Base-by-base conservation (phyloP, 2,888 invertebrate species). In the Polydrusus tereticollis region DNA sequence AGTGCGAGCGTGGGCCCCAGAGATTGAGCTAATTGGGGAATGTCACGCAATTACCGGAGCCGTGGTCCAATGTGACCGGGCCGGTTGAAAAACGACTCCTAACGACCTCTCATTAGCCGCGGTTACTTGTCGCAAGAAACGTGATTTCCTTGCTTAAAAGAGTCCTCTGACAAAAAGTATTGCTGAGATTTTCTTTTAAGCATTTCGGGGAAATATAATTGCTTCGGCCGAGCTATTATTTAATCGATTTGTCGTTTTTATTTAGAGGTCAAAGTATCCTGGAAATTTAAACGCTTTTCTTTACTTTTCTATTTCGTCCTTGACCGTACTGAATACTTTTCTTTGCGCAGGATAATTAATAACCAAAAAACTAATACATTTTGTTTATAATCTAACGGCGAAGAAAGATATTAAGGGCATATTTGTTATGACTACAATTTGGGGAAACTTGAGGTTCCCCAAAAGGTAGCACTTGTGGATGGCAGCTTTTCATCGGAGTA, bases 21-120 rank as follows among this genome's bases (percentile, higher is more conserved):
- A 80, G 81, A 82, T 83, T 83, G 81, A 74, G 79, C 80, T 83
- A 82, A 83, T 83, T 82, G 82, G 80, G 74, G 78, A 80, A 81
- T 77, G 80, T 79, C 80, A 80, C 79, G 81, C 80, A 82, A 82
- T 83, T 83, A 80, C 80, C 72, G 77, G 72, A 73, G 72, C 55
- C 65, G 64, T 59, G 63, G 65, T 67, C 71, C 63, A 60, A 52
- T 69, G 69, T 43, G 55, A 69, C 69, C 62, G 59, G 63, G 59
- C 66, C 64, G 69, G 47, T 66, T 73, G 73, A 73, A 73, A 73
- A 73, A 73, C 73, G 73, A 67, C 66, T 66, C 63, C 62, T 73
- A 73, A 73, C 73, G 70, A 73, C 73, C 69, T 57, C 73, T 73
- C 69, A 70, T 73, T 70, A 70, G 67, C 70, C 50, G 73, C 70